Conservation (phyloP, 1,140 invertebrate genomes). For the Heliconius congener region DNA sequence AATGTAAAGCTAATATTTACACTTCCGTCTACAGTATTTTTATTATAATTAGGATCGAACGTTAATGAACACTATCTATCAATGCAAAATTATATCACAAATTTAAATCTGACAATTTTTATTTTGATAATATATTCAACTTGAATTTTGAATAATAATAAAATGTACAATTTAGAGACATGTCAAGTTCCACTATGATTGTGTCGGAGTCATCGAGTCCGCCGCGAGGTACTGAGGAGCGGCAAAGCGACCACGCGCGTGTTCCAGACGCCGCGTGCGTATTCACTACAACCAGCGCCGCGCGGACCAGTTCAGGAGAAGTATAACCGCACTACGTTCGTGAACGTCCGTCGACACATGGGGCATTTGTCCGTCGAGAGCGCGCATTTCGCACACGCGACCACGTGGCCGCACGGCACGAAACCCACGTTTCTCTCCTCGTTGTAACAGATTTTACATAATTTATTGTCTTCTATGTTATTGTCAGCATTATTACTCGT, state of each 20-base stretch:
- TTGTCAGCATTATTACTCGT: slow-evolving; percentile 33
- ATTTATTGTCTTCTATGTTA: slow-evolving; percentile 69
- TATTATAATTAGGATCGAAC: slow-evolving; percentile 1
- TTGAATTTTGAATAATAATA: not conserved
- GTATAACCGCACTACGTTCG: slow-evolving; percentile 72
- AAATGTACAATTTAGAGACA: not conserved
- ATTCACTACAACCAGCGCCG: slow-evolving; percentile 64
- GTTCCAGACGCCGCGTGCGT: slow-evolving; percentile 61
- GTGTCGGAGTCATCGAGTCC: not conserved
- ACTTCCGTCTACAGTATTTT: slow-evolving; percentile 17
- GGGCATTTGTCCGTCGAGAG: slow-evolving; percentile 86
- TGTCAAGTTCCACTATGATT: not conserved
- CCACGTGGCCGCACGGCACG: slow-evolving; percentile 92
- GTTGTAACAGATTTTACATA: slow-evolving; percentile 86
- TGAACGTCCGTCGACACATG: slow-evolving; percentile 88
- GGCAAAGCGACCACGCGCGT: slow-evolving; percentile 43
- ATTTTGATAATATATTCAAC: not conserved
- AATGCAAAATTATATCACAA: slow-evolving; percentile 13
- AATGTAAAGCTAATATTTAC: slow-evolving; percentile 31
- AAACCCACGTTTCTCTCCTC: slow-evolving; percentile 92
- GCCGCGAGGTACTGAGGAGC: slow-evolving; percentile 28
- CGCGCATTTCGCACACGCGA: slow-evolving; percentile 94
- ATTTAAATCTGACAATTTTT: slow-evolving; percentile 5
- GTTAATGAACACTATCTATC: slow-evolving; percentile 11
- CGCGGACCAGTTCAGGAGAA: slow-evolving; percentile 66